phyloP scores from a whole-genome alignment of 2,113 vertebrate genomes.

The Eretmochelys imbricata region DNA sequence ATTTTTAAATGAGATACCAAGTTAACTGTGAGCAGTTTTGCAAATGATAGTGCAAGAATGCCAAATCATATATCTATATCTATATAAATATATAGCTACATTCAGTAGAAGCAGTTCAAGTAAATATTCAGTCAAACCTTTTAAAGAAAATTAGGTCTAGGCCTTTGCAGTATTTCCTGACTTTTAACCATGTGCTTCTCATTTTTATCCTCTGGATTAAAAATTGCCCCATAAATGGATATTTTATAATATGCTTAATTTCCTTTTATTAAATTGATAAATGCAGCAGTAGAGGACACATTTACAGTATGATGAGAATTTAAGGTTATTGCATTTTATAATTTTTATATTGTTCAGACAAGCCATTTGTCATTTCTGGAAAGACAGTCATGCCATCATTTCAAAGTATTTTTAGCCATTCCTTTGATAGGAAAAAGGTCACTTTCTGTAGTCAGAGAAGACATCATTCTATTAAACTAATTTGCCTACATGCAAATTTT shows the following conservation, averaged over 20 bases:
- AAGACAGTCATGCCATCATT: constrained; percentile 84
- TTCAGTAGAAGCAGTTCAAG: constrained; percentile 72
- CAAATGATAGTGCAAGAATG: constrained; percentile 57
- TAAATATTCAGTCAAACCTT: constrained; percentile 71
- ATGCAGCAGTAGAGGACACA: constrained; percentile 86
- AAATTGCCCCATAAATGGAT: constrained; percentile 84
- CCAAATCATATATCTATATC: constrained; percentile 54
- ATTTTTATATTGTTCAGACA: constrained; percentile 90
- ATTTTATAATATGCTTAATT: constrained; percentile 92
- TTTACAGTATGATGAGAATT: constrained; percentile 89
- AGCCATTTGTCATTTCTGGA: constrained; percentile 87
- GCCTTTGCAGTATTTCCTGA: constrained; percentile 53
- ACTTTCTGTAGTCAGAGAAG: constrained; percentile 92
- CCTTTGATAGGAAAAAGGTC: constrained; percentile 89
- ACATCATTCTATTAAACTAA: constrained; percentile 93
- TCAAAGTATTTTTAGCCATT: constrained; percentile 86
- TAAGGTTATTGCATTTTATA: constrained; percentile 92
- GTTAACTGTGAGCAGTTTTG: constrained; percentile 73
- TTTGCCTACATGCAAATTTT: constrained; percentile 98
- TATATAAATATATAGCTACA: constrained; percentile 59
- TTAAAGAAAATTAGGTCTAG: constrained; percentile 65
- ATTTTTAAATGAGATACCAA: constrained; percentile 70
- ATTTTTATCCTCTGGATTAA: constrained; percentile 76
- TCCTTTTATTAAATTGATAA: constrained; percentile 94
- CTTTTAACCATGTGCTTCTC: constrained; percentile 66